These are phyloP conservation scores for Amblyjoppa fuscipennis DNA, from an alignment of 2,888 invertebrate species.

Conservation along the genomic window DNA sequence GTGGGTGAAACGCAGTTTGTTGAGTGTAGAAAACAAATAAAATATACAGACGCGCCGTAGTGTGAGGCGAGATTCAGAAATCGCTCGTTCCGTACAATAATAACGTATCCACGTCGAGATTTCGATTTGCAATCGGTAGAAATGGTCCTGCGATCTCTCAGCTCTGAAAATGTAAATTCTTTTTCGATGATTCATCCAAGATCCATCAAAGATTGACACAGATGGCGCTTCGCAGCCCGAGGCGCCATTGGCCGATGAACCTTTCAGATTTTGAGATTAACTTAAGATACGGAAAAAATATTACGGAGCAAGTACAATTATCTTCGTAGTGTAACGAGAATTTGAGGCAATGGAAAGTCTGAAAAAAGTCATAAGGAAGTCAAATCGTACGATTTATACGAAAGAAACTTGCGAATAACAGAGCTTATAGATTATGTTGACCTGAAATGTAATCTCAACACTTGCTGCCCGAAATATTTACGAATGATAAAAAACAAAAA, in stretches of 20 bases:
- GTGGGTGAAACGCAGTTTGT: conserved; percentile 27
- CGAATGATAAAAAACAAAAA: background rate
- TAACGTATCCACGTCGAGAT: conserved; percentile 53
- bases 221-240: background rate
- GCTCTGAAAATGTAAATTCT: background rate
- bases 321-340: background rate
- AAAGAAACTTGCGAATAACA: conserved; percentile 4
- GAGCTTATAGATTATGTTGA: conserved; percentile 2
- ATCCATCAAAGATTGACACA: background rate
- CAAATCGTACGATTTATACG: background rate
- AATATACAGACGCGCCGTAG: conserved; percentile 6
- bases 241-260: background rate
- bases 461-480: conserved; percentile 13
- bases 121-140: conserved; percentile 41
- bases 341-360: background rate
- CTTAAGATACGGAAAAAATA: background rate
- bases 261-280: background rate
- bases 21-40: conserved; percentile 33
- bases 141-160: conserved; percentile 21
- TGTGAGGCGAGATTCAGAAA: conserved; percentile 39
- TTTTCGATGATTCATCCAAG: background rate
- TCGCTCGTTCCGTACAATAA: conserved; percentile 64
- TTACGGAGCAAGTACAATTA: background rate
- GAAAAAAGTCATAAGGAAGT: background rate
- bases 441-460: conserved; percentile 1